Conservation (phyloP, 2,888 invertebrate genomes). For the Aradus depressus region DNA sequence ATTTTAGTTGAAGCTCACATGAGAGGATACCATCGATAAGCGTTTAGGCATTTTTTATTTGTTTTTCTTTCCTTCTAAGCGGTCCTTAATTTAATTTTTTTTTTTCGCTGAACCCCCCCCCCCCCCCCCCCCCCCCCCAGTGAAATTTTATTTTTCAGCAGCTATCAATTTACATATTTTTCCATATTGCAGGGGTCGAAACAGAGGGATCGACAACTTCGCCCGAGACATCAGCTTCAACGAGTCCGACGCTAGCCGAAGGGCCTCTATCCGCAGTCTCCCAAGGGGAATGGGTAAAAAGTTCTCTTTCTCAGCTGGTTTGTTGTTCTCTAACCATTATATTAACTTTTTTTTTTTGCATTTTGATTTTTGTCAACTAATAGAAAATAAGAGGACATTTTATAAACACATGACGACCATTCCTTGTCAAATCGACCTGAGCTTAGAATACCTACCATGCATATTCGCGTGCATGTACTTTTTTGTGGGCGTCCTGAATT, state of each 20-base stretch:
- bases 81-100: not conserved
- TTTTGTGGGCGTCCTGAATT: too few species aligned
- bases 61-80: too few species aligned
- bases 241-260: conserved; percentile 14
- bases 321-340: conserved; percentile 28
- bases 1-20: too few species aligned
- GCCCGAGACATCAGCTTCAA: conserved; percentile 20
- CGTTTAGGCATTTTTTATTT: not conserved
- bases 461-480: too few species aligned
- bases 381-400: not conserved
- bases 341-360: not conserved
- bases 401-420: too few species aligned
- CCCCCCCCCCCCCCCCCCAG: not conserved
- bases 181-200: conserved; percentile 6
- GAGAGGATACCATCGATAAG: not conserved
- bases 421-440: too few species aligned
- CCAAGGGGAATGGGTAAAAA: conserved; percentile 32
- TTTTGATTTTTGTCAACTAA: conserved; percentile 1
- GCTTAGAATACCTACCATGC: too few species aligned
- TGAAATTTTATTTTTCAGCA: not conserved
- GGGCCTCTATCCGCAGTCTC: conserved; percentile 24
- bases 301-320: conserved; percentile 32
- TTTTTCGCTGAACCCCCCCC: not conserved
- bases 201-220: conserved; percentile 22
- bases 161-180: not conserved